Base-by-base conservation (phyloP, 2,888 invertebrate species). In the Andrena camellia region DNA sequence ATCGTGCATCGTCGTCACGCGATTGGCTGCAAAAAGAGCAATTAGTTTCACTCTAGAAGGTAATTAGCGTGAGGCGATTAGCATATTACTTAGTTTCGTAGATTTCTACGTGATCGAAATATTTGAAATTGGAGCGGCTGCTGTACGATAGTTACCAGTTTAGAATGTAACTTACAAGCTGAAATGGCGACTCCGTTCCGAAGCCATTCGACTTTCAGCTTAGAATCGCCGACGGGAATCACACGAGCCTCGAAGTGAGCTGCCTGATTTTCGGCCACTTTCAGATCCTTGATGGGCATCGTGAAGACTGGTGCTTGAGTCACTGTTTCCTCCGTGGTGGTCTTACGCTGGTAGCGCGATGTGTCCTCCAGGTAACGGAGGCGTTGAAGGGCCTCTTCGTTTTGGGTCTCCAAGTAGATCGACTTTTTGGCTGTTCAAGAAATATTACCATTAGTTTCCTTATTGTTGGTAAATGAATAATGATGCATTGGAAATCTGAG, bases 1-100 rank as follows among this genome's bases (percentile, higher is more conserved):
- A 94, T 99, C 99, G 93, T 99, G 98, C 97, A 99, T 98, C 10
- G 99, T 98, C 60, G 98, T 97, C 42, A 97, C 95, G 81, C 98
- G 97, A 93, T 98, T 98, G n/a, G 98, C 97, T 97, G 88, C 13
- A 20, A 8, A 20, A 93, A 35, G 10, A 33, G 1, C 2, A 52
- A 13, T 50, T 64, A n/a, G 50, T 57, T 23, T 1, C 17, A 2
- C 20, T 59, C 35, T 20, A n/a, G 33, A 26, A 17, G 13, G 3
- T 6, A 59, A 59, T 31, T 26, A 59, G 29, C 17, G 59, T 13
- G 26, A 26, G 6, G 31, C 10, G 13, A 50, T 50, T 8, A 42
- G 42, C 42, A 42, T 42, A 5, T 42, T 42, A 17, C 17, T 42
- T 42, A 17, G 42, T 42, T 42, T 42, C 42, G 42, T 42, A 42